These are phyloP conservation scores for Pristionchus entomophagus DNA, from an alignment of 2,888 invertebrate species.

Conservation along the genomic window DNA sequence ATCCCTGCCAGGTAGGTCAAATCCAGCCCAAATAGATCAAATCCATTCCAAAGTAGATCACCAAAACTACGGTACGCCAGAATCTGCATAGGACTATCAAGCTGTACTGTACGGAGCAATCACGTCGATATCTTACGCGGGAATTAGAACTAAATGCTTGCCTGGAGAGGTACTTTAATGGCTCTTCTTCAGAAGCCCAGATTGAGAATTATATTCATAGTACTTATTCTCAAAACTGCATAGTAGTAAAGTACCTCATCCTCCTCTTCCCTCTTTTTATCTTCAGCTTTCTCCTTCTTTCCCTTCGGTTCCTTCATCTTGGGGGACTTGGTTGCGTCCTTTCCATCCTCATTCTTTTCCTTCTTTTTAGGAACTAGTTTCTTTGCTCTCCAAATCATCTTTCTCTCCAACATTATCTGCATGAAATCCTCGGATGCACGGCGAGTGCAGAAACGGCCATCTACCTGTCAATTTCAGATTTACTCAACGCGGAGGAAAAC, in stretches of 20 bases:
- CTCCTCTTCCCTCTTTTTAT: conserved; percentile 78
- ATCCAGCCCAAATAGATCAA: too few species aligned
- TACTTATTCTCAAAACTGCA: not conserved
- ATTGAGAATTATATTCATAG: not conserved
- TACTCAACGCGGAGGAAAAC: not conserved
- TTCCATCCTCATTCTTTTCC: conserved; percentile 53
- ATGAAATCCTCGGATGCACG: conserved; percentile 38
- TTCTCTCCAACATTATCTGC: conserved; percentile 58
- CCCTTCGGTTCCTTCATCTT: conserved; percentile 80
- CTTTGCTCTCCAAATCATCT: conserved; percentile 72
- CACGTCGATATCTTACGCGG: too few species aligned
- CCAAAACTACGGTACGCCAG: too few species aligned
- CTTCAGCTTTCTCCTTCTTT: conserved; percentile 79
- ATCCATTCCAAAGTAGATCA: too few species aligned
- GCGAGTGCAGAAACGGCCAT: not conserved
- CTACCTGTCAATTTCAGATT: conserved; percentile 1
- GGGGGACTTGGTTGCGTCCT: conserved; percentile 29
- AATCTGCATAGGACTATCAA: too few species aligned
- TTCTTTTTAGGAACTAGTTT: conserved; percentile 74
- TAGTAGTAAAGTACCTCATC: conserved; percentile 50
- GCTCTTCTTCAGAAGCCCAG: too few species aligned
- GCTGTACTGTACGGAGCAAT: too few species aligned
- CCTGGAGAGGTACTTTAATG: too few species aligned
- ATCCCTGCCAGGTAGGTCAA: too few species aligned
- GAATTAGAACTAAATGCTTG: too few species aligned